Evolutionary conservation across 2,797 vertebrate species (phyloP), one percentile per base, ranked within the genome.

Genomic region (Valencia hispanica): DNA sequence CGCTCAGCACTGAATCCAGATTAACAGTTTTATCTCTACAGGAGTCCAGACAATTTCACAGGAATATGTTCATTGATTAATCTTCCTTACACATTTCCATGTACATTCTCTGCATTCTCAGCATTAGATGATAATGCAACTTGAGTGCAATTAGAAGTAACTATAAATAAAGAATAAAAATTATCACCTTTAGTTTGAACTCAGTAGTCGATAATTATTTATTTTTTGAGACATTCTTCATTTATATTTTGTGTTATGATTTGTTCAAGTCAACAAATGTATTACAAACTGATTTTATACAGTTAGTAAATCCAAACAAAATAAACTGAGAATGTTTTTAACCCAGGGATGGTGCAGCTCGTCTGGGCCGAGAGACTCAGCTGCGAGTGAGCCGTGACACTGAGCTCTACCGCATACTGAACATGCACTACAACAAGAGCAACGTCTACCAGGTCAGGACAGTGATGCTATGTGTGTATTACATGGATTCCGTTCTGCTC

Each of bases 361-460:
- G 81, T 69, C 71, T 89, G 82, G 81, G 81, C 69, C 88, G 92
- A 83, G 91, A 94, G 74, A 87, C 70, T 51, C 91, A 92, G 73
- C 89, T 96, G 79, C 90, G 89, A 53, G 91, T 96, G 79, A 89
- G 93, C 55, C 91, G 95, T 4, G 95, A 96, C 34, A 94, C 95
- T 0, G 95, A 96, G 88, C 94, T 96, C 7, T 96, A 94, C 82
- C 95, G 95, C 79, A 95, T 96, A 30, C 90, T 96, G 53, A 96
- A 96, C 93, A 94, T 96, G 94, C 96, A 96, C 89, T 96, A 96
- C 89, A 96, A 96, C 76, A 96, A 96, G 88, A 95, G 95, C 74
- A 96, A 96, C 76, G 89, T 96, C 83, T 96, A 96, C 79, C 95
- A 96, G 95, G 96, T 96, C 71, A 83, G 93, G 25, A 69, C 72